Base-by-base conservation (phyloP, 2,113 vertebrate species). In the Pipra filicauda region DNA sequence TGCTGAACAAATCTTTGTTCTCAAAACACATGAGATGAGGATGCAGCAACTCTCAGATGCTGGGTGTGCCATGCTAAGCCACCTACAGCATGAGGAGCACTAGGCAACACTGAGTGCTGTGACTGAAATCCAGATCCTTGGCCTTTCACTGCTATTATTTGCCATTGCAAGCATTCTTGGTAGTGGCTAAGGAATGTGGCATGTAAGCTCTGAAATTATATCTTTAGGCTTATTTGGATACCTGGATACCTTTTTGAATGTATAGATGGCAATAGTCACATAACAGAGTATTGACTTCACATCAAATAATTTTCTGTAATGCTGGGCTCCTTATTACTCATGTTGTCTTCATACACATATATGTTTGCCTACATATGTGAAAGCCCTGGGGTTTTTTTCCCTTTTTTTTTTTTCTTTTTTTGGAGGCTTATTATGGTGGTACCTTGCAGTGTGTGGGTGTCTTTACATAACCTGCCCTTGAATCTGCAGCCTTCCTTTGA, bases 401-500 rank as follows among this genome's bases (percentile, higher is more conserved):
- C 2, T 27, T 27, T 46, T 46, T 46, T 27, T 26, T 28, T 23
- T 72, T 87, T 44, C 14, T 28, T 30, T 26, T 5, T 9, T 72
- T 73, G 39, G 2, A 67, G 72, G n/a, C n/a, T 88, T 66, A 73
- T 88, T 92, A 5, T 22, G 41, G 82, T 78, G 66, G 54, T 28
- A 3, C 3, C 31, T 52, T 58, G 22, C 35, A 72, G 35, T 1
- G 2, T 65, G 33, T 84, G 82, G 14, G 20, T 73, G 44, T 62
- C 23, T 83, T 88, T 84, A 31, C 55, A 52, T 80, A 72, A 26
- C 71, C 77, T 91, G 43, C 85, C 89, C 90, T 97, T 96, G 89
- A 94, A 96, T 88, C 26, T 78, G 8, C 88, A 94, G 64, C 58
- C 71, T 97, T 92, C 54, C 74, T 96, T 91, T 71, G 74, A 75